These are phyloP conservation scores for Monarcha castaneiventris DNA, from an alignment of 2,113 vertebrate species.

Conservation along the genomic window DNA sequence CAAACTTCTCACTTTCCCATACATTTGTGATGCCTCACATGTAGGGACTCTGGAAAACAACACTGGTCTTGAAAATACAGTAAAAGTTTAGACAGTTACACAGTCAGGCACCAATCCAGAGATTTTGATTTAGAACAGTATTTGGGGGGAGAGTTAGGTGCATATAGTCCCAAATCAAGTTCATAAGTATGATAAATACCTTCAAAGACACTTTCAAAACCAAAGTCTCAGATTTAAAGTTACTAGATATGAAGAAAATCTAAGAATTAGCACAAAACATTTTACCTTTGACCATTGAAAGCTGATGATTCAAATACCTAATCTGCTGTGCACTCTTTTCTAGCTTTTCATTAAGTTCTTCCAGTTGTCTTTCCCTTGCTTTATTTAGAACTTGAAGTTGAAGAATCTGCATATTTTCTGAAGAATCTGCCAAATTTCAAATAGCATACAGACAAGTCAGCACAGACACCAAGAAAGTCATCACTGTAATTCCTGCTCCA, in stretches of 20 bases:
- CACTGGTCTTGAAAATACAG: neutral
- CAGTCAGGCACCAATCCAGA: neutral
- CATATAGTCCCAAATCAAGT: neutral
- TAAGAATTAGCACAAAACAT: neutral
- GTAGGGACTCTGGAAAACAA: neutral
- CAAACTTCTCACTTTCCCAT: neutral
- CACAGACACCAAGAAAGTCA: neutral
- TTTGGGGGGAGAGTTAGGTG: neutral
- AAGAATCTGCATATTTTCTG: slow-evolving; percentile 84
- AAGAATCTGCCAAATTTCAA: slow-evolving; percentile 76
- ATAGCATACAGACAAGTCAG: neutral
- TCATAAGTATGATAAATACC: neutral
- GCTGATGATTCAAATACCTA: slow-evolving; percentile 91
- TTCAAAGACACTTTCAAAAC: neutral
- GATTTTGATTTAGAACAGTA: neutral
- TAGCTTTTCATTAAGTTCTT: slow-evolving; percentile 85
- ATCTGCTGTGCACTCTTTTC: slow-evolving; percentile 87
- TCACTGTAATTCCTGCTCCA: neutral
- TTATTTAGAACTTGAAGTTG: slow-evolving; percentile 91
- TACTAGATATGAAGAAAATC: neutral
- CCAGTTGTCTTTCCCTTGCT: slow-evolving; percentile 87
- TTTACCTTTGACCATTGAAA: slow-evolving; percentile 89
- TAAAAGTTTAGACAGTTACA: neutral
- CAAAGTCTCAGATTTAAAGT: neutral
- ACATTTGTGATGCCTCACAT: neutral